phyloP scores from a whole-genome alignment of 1,140 invertebrate species.

The Sarcophaga peregrina region DNA sequence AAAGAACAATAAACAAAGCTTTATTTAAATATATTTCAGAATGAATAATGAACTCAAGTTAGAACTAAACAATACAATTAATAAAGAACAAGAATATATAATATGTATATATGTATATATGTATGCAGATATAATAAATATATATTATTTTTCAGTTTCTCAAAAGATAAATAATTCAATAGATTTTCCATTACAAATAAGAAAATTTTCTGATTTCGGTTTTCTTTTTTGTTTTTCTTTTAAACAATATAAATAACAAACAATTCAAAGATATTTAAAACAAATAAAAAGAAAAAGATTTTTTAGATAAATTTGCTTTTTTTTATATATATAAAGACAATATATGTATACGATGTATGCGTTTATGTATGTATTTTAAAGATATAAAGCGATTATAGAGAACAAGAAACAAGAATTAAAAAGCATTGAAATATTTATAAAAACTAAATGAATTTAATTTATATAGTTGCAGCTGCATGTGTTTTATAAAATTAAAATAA shows the following conservation, averaged over 20 bases:
- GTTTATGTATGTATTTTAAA: not conserved
- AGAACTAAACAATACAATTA: slow-evolving; percentile 37
- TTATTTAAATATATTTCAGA: slow-evolving; percentile 49
- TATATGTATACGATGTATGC: not conserved
- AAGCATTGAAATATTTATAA: not conserved
- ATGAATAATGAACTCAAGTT: slow-evolving; percentile 18
- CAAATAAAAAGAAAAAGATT: slow-evolving; percentile 18
- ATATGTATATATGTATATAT: slow-evolving; percentile 2
- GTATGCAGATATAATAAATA: not conserved
- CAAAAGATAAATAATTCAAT: not conserved
- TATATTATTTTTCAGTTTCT: too few relatives aligned
- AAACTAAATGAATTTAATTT: too few relatives aligned
- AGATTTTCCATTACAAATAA: not conserved
- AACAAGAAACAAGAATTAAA: slow-evolving; percentile 1
- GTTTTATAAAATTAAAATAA: too few relatives aligned
- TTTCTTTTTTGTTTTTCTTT: not conserved
- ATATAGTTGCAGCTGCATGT: too few relatives aligned
- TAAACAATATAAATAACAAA: slow-evolving; percentile 23
- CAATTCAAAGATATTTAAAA: slow-evolving; percentile 11
- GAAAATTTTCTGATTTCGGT: not conserved
- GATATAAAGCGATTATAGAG: not conserved
- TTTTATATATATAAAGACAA: too few relatives aligned
- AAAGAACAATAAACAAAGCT: slow-evolving; percentile 63
- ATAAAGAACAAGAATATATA: slow-evolving; percentile 24
- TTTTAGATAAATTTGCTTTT: not conserved